Evolutionary conservation across 2,113 vertebrate genomes (phyloP).

Genomic region (Microtus pennsylvanicus): DNA sequence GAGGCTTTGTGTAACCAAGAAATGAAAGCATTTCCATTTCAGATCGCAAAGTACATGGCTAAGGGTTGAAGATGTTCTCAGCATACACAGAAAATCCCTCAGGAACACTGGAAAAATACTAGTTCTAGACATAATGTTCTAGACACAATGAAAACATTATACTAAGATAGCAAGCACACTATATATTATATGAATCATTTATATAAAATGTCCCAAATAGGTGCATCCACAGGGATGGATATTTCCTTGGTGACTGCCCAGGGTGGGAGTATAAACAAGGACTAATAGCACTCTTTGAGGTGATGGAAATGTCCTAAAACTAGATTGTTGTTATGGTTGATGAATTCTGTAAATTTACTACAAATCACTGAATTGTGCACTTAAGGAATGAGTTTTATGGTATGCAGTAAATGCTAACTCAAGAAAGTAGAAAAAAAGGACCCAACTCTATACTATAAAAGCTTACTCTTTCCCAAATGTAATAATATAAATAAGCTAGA

Average conservation of each 20-base stretch:
- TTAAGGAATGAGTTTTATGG: conserved; percentile 58
- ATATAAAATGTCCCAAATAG: conserved; percentile 44
- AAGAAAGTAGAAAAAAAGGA: conserved; percentile 26
- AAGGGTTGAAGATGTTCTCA: conserved; percentile 14
- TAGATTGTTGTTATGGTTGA: conserved; percentile 11
- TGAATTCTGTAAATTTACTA: conserved; percentile 53
- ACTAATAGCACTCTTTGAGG: neutral
- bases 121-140: conserved; percentile 8
- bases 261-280: neutral
- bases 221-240: conserved; percentile 21
- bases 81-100: neutral
- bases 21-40: conserved; percentile 4
- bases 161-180: conserved; percentile 3
- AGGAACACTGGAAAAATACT: conserved; percentile 7
- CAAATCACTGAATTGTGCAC: conserved; percentile 31
- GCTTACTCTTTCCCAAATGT: conserved; percentile 18
- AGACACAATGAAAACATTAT: conserved; percentile 41
- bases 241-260: neutral
- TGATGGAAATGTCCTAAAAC: conserved; percentile 48
- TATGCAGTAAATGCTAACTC: conserved; percentile 41
- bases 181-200: conserved; percentile 45
- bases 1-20: conserved; percentile 27
- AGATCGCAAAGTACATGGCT: neutral
- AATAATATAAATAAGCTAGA: conserved; percentile 46
- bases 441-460: conserved; percentile 15